Base-by-base conservation (phyloP, 2,888 invertebrate species). In the Merodon equestris region DNA sequence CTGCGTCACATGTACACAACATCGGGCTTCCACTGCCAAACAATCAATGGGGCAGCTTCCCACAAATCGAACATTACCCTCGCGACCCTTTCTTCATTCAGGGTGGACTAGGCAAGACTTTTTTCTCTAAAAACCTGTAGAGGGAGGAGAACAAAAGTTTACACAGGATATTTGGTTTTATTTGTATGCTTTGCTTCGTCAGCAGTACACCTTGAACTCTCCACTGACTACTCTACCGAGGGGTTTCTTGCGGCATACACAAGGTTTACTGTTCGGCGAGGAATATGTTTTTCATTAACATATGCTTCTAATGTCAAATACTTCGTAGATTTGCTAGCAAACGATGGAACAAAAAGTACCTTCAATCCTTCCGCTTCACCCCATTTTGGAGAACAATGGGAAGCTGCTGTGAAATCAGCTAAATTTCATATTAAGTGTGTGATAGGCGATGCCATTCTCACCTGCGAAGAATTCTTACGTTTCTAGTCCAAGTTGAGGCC, bases 21-120 rank as follows among this genome's bases (percentile, higher is more conserved):
- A 63, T 14, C 4, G 54, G n/a, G 18, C 12, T 12, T 14, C 42
- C 14, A 67, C 67, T 2, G 19, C 56, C 1, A 66, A 42, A n/a
- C 66, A 56, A 48, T 42, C 48, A 1, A 67, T 67, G 66, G 56
- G 66, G 17, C 66, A 57, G 19, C 56, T 56, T 38, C 56, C 56
- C 12, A 1, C 42, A 5, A 57, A 57, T 42, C 50, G 56, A 3
- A 56, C 57, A 4, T 17, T 42, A 13, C 42, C 66, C 1, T 57
- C 48, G 0, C 48, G 56, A 19, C 66, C 56, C n/a, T 64, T 63
- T n/a, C 19, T 51, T n/a, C 51, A 63, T 44, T 34, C 51, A 44
- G 51, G 0, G 63, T 53, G 1, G 64, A 64, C 27, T 64, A 64
- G 1, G 64, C 64, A 5, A 54, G 64, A 1, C 47, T 36, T 0